Evolutionary conservation across 2,113 vertebrate species (phyloP).

Genomic region (Pristiophorus japonicus): DNA sequence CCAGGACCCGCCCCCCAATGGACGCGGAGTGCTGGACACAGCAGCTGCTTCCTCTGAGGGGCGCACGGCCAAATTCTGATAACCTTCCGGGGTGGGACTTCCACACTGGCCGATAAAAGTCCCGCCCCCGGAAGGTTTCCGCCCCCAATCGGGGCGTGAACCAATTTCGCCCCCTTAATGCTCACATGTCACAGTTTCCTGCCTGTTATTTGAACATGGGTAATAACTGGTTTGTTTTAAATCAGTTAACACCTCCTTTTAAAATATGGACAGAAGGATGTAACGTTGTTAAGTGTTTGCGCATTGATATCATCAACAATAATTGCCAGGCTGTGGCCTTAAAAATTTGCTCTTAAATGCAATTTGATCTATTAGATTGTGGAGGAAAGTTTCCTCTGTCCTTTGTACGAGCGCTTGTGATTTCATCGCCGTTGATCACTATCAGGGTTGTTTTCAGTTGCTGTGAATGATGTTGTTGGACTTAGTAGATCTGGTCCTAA

Average conservation of each 20-base stretch:
- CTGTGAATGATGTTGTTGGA: neutral
- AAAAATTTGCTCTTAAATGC: neutral
- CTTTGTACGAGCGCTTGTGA: neutral
- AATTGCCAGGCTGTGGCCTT: neutral
- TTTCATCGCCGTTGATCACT: neutral
- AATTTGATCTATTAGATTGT: neutral
- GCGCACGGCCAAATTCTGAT: too few species aligned
- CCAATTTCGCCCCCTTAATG: too few species aligned
- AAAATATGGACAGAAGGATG: neutral
- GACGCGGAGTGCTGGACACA: too few species aligned
- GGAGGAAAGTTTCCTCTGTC: neutral
- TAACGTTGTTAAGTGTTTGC: neutral
- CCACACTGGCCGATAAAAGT: too few species aligned
- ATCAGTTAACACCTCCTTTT: neutral
- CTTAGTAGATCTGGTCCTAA: neutral
- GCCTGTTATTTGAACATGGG: neutral
- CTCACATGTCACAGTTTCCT: neutral
- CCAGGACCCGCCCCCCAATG: too few species aligned
- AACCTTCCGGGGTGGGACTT: too few species aligned
- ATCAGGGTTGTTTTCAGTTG: neutral
- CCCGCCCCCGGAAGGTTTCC: too few species aligned
- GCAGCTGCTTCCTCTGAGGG: too few species aligned
- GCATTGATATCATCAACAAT: neutral
- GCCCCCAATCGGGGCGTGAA: too few species aligned
- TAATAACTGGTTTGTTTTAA: neutral